Evolutionary conservation across 2,888 invertebrate species (phyloP), one percentile per base, ranked within the genome.

Genomic region (Caenorhabditis plicata): DNA sequence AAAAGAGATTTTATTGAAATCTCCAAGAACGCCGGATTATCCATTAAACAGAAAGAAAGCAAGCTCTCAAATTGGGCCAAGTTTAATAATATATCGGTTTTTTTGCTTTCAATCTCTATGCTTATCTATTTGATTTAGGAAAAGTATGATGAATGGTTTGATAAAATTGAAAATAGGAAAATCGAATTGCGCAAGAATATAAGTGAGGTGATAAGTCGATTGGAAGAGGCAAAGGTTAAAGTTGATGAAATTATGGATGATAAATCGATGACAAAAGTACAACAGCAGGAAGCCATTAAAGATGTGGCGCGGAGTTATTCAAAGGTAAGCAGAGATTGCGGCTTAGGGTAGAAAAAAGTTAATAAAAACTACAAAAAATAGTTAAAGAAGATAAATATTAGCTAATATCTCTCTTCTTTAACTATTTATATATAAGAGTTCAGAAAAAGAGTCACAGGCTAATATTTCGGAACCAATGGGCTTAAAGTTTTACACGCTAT

Each of bases 111-210:
- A 23, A 23, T 40, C 4, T 17, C 5, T 9, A 20, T 1, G 1
- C 26, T 13, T 3, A 11, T 15, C 4, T 43, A 15, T 17, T 9
- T 13, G 17, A 44, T 64, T 42, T 41, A 64, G 64, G 54, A 54
- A 8, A 50, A 58, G 48, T 57, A 53, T 31, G 40, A 49, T 13
- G 55, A 58, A 38, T 58, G 54, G 38, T 22, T 27, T 3, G 45
- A 41, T 26, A 51, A 55, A 23, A 8, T 48, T 23, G 41, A 47
- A 3, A 5, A 27, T n/a, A 43, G 44, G 27, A 58, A 58, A 38
- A 44, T 47, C 19, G 45, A 64, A 33, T 23, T 58, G 17, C 38
- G 41, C 52, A 47, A 60, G 48, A 64, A 64, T 31, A 47, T 64
- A 26, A 35, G 49, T 19, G 38, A n/a, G 11, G 52, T 60, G 31